phyloP scores from a whole-genome alignment of 2,797 vertebrate genomes.

The Sebastolobus altivelis region DNA sequence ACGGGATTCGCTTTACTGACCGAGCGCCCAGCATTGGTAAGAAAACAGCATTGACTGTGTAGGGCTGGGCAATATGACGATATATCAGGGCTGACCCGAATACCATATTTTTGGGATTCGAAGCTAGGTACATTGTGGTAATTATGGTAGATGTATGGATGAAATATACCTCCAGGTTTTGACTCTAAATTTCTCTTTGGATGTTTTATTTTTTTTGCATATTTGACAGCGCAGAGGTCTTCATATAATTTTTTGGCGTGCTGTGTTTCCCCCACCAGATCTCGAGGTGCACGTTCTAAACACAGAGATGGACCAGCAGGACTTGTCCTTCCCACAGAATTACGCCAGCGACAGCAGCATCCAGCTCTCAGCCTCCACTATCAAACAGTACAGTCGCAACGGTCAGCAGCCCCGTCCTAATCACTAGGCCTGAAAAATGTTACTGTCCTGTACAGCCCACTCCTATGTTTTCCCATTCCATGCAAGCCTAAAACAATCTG shows the following conservation, averaged over 20 bases:
- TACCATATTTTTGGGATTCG: no score
- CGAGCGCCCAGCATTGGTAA: slow-evolving; percentile 84
- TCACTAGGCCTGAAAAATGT: slow-evolving; percentile 14
- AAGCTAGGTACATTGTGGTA: no score
- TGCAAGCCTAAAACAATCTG: slow-evolving; percentile 78
- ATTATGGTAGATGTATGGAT: not conserved
- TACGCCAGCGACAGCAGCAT: slow-evolving; percentile 91
- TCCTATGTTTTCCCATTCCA: slow-evolving; percentile 59
- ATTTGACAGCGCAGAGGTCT: not conserved
- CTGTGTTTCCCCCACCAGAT: slow-evolving; percentile 79
- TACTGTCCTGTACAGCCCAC: slow-evolving; percentile 26
- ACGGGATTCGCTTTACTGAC: slow-evolving; percentile 87
- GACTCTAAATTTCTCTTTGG: not conserved
- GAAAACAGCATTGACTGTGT: slow-evolving; percentile 25
- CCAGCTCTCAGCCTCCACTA: slow-evolving; percentile 93
- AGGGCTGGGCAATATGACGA: no score
- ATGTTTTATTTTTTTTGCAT: not conserved
- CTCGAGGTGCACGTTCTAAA: slow-evolving; percentile 93
- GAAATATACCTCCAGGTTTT: not conserved
- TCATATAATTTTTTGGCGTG: not conserved
- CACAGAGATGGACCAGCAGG: slow-evolving; percentile 93
- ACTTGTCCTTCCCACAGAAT: slow-evolving; percentile 92
- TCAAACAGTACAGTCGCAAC: slow-evolving; percentile 97
- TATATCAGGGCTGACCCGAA: no score
- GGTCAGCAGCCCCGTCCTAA: slow-evolving; percentile 82